Base-by-base conservation (phyloP, 64 coral and sea anemone genomes). In the Hydrozoanthus tunicans region DNA sequence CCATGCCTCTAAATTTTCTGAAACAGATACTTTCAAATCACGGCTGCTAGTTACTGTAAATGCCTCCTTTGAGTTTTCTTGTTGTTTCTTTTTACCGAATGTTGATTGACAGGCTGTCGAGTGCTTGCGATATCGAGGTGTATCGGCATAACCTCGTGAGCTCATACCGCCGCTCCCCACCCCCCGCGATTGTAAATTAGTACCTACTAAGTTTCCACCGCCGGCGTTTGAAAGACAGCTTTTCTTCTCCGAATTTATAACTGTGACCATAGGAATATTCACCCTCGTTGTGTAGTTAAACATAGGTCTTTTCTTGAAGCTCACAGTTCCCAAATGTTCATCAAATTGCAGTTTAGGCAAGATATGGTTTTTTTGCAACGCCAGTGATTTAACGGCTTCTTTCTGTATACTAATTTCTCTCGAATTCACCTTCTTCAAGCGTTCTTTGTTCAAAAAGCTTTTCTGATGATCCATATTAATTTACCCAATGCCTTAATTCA, bases 381-480 rank as follows among this genome's bases (percentile, higher is more conserved):
- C 20, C 20, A 20, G 20, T 20, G n/a, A 24, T 25, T 27, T 71
- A 6, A 43, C 0, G 32, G 32, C 32, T 43, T 43, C 32, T 43
- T 43, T 43, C 32, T 43, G 32, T 43, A 43, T 43, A 43, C 32
- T 43, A 43, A 43, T 43, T 43, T 58, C 11, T 23, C 71, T 71
- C 12, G 62, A 6, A 9, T 66, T n/a, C 11, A 66, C 14, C 53
- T 64, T 55, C 6, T 53, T 10, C 5, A 51, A 51, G 52, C 82
- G 82, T 4, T 20, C 51, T 72, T 71, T 86, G 65, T 58, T 70
- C 62, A 52, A 53, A 57, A 86, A 86, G 53, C 82, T 70, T 71
- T 70, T 71, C 65, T 9, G 82, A 86, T 71, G 52, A 86, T 72
- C 82, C 65, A 70, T 66, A 5, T 25, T 86, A 70, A 58, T 68